Evolutionary conservation across 2,888 invertebrate species (phyloP).

Genomic region (Teinopalpus imperialis): DNA sequence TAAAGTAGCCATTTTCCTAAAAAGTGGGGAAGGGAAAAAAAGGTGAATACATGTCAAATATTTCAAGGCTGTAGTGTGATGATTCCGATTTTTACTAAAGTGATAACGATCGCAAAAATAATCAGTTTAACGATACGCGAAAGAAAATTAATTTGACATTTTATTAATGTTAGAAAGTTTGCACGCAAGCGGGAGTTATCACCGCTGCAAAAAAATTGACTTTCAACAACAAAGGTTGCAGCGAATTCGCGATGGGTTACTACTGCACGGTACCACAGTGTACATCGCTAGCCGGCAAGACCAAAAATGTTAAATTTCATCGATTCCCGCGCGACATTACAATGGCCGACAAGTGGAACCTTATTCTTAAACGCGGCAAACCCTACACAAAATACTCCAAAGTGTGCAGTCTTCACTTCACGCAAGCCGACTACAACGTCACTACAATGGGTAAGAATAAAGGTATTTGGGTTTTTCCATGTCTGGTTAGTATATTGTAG

Average conservation of each 20-base stretch:
- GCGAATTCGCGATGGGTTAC: constrained; percentile 67
- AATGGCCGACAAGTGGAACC: constrained; percentile 73
- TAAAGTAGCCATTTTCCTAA: constrained; percentile 47
- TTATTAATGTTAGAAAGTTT: constrained; percentile 43
- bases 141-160: constrained; percentile 29
- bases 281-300: constrained; percentile 78
- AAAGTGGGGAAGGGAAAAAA: constrained; percentile 65
- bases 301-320: constrained; percentile 79
- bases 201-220: constrained; percentile 22
- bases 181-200: constrained; percentile 28
- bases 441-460: constrained; percentile 80
- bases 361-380: constrained; percentile 70
- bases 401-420: constrained; percentile 77
- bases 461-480: constrained; percentile 73
- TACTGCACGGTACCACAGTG: constrained; percentile 79
- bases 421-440: constrained; percentile 72
- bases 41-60: constrained; percentile 78
- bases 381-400: constrained; percentile 78
- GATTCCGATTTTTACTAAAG: constrained; percentile 75
- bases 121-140: constrained; percentile 37
- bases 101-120: constrained; percentile 72
- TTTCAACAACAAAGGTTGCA: constrained; percentile 48
- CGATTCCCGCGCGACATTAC: constrained; percentile 66
- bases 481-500: constrained; percentile 35
- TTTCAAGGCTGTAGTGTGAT: constrained; percentile 78